Conservation (phyloP, 2,797 vertebrate species). For the Clarias platycephalus region DNA sequence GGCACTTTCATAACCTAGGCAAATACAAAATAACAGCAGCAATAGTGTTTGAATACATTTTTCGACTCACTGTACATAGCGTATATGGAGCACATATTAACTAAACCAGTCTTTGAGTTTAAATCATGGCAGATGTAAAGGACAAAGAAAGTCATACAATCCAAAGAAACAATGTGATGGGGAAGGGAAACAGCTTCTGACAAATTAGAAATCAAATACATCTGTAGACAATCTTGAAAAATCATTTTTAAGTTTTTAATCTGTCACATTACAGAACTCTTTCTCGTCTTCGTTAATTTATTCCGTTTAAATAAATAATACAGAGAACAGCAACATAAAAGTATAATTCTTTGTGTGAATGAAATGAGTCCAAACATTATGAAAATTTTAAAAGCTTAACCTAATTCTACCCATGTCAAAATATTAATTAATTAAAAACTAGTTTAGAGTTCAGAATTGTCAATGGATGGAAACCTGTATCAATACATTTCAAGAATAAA, state of each 20-base stretch:
- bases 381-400: neutral
- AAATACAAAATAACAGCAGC: neutral
- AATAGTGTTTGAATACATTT: neutral
- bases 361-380: neutral
- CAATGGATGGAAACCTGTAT: neutral
- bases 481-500: neutral
- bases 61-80: neutral
- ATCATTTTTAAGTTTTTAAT: neutral
- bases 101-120: neutral
- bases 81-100: neutral
- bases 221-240: neutral
- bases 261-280: neutral
- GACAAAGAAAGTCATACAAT: neutral
- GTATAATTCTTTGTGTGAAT: neutral
- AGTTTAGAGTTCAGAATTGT: neutral
- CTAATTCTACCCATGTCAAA: neutral
- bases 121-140: neutral
- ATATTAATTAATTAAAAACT: too few species aligned
- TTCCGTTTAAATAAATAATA: neutral
- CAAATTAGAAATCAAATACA: neutral
- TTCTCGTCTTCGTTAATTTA: neutral
- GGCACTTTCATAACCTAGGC: neutral
- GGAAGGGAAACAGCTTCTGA: neutral
- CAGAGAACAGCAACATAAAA: neutral
- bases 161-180: neutral